A percentile compares a stretch with the other conserved stretches of the same genome.
Evolutionary conservation across 2,888 invertebrate species (phyloP).

Genomic region (Nipponacmea schrenckii): DNA sequence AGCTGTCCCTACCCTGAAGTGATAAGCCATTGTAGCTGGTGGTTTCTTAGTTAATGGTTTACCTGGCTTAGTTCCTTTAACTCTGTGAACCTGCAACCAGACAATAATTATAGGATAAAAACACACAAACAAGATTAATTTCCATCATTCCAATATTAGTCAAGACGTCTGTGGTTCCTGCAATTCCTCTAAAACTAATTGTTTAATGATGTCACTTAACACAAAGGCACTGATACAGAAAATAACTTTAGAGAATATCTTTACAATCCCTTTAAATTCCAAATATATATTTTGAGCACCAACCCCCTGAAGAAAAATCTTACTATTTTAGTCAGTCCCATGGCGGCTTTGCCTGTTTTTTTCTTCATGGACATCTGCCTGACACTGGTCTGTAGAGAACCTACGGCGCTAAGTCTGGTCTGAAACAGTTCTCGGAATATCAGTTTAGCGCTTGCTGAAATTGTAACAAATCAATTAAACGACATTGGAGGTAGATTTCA

Average conservation of each 20-base stretch:
- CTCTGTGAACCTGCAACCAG: slow-evolving; percentile 21
- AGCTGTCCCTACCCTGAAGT: slow-evolving; percentile 50
- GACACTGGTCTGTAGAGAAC: slow-evolving; percentile 52
- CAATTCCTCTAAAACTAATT: no score
- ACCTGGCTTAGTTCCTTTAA: slow-evolving; percentile 22
- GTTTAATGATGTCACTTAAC: no score
- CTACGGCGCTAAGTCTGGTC: slow-evolving; percentile 46
- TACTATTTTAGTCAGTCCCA: no score
- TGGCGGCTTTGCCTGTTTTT: neutral
- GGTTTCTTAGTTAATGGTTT: slow-evolving; percentile 44
- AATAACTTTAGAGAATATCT: no score
- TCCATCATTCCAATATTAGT: no score
- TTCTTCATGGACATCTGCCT: slow-evolving; percentile 42
- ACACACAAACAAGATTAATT: no score
- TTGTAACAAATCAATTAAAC: neutral
- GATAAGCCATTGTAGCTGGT: slow-evolving; percentile 55
- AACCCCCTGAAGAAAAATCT: no score
- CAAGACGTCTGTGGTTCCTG: no score
- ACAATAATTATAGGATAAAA: neutral
- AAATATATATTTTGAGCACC: no score
- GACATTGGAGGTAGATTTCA: no score
- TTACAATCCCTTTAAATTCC: no score
- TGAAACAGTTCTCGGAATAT: slow-evolving; percentile 57
- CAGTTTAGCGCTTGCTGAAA: slow-evolving; percentile 51
- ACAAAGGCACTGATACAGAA: no score